Evolutionary conservation across 2,888 invertebrate genomes (phyloP).

Genomic region (Acanthococcus lagerstroemiae): DNA sequence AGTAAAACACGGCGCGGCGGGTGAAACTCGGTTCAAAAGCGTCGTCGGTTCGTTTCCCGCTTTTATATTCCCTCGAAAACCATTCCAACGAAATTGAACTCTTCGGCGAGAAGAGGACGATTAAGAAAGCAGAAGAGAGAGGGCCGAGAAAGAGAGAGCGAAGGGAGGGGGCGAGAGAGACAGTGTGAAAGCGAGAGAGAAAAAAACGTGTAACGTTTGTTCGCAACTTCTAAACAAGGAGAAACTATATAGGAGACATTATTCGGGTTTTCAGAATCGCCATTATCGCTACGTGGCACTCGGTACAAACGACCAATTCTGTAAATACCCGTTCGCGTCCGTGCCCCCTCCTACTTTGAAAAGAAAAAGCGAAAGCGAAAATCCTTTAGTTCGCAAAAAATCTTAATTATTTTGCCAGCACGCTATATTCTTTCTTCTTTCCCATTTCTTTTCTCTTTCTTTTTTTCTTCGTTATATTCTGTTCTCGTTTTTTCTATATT

Average conservation of each 20-base stretch:
- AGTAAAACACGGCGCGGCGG: too few species aligned
- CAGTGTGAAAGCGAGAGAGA: not conserved
- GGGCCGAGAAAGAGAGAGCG: not conserved
- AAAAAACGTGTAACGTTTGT: not conserved
- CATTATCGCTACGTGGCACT: not conserved
- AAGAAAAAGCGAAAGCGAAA: not conserved
- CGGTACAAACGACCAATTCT: not conserved
- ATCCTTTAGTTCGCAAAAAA: not conserved
- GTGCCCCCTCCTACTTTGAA: not conserved
- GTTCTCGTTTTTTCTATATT: not conserved
- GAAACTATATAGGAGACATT: not conserved
- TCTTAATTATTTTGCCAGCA: not conserved
- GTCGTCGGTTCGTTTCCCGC: too few species aligned
- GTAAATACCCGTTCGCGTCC: not conserved
- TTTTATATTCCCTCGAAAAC: too few species aligned
- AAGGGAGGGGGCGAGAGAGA: not conserved
- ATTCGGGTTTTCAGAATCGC: not conserved
- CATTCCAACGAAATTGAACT: not conserved
- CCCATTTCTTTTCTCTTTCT: not conserved
- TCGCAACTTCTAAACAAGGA: not conserved
- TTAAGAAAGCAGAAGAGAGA: not conserved
- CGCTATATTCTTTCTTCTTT: not conserved
- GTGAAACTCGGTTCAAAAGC: too few species aligned
- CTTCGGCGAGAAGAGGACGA: not conserved
- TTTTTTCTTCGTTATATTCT: not conserved